phyloP scores from a whole-genome alignment of 2,113 vertebrate species.

The Hydrochoerus hydrochaeris region DNA sequence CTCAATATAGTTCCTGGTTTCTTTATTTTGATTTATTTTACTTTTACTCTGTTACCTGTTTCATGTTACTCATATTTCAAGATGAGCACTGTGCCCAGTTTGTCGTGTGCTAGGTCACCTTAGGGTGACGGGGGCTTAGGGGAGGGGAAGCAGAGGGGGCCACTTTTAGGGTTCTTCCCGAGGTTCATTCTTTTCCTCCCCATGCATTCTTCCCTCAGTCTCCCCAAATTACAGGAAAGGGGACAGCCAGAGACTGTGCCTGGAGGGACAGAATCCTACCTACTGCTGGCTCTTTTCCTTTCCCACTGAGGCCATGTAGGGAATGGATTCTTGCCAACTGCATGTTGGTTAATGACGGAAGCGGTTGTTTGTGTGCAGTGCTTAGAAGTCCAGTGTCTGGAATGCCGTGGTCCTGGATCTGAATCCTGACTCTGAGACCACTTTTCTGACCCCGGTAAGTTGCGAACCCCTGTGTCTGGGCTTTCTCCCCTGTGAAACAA shows the following conservation, averaged over 20 bases:
- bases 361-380: neutral
- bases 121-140: neutral
- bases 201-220: neutral
- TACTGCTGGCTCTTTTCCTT: neutral
- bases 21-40: conserved; percentile 31
- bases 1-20: neutral
- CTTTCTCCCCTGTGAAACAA: neutral
- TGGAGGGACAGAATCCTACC: neutral
- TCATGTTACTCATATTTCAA: neutral
- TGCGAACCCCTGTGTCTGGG: neutral
- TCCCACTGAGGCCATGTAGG: neutral
- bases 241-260: neutral
- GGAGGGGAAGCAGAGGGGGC: neutral
- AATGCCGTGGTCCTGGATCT: neutral
- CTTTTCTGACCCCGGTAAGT: neutral
- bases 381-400: neutral
- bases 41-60: neutral
- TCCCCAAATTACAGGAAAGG: neutral
- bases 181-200: neutral
- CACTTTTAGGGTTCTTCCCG: neutral
- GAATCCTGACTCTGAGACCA: neutral
- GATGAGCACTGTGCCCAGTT: neutral
- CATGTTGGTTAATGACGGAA: neutral
- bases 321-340: neutral
- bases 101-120: neutral